Base-by-base conservation (phyloP, 2,888 invertebrate species). In the Leucozona laternaria region DNA sequence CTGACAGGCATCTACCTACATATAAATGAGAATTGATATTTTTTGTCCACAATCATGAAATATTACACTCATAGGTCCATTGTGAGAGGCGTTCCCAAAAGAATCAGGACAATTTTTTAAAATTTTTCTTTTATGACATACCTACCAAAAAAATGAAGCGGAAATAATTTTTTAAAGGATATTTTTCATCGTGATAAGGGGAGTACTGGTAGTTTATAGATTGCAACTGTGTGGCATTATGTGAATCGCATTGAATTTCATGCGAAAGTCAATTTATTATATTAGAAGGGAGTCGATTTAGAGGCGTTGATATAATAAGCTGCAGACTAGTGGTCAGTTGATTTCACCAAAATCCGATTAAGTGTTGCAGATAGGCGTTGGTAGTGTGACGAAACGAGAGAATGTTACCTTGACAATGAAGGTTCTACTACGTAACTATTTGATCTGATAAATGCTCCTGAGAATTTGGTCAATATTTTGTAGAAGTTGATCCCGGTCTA, bases 101-200 rank as follows among this genome's bases (percentile, higher is more conserved):
- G 70, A 83, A 75, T 79, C 57, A 73, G 79, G 70, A 83, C 79
- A 79, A 83, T 79, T 79, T 75, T 75, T 83, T 31, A 70, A 80
- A 10, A 53, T 31, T 48, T 45, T 57, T 15, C 15, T 50, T 71
- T 77, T 77, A 25, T n/a, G 31, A 40, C 13, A 31, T 31, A 4
- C 3, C 2, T 25, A 25, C 4, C 2, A 25, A 45, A 10, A 25
- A 40, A 68, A 34, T 53, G n/a, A 68, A 68, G 68, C 68, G 68
- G 68, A 68, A 53, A 68, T 68, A 68, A 48, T 53, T 37, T 53
- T 40, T 20, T 11, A 11, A 22, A 22, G 15, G 53, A 11, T 37
- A n/a, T 68, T 68, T 22, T 50, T 34, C 6, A 45, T 48, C 13
- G 43, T 43, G 43, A 45, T 31, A 68, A 37, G 10, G 68, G 68